These are phyloP conservation scores for Lepus townsendii DNA, from an alignment of 2,797 vertebrate species.

Conservation along the genomic window DNA sequence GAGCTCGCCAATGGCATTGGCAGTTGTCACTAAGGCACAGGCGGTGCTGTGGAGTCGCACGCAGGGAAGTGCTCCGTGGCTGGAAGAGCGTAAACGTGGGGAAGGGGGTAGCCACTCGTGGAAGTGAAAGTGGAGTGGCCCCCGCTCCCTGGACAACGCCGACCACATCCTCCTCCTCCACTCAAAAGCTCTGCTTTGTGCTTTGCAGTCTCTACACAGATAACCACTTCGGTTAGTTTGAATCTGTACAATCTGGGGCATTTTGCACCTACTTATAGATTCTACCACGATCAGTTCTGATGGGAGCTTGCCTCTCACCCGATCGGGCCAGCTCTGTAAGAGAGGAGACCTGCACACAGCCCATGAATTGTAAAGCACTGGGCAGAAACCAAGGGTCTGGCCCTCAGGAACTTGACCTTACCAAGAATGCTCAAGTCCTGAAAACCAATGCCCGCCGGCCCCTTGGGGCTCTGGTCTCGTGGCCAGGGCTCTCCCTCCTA, in stretches of 20 bases:
- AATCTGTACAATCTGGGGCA: background rate
- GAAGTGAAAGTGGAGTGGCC: background rate
- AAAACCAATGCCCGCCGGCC: background rate
- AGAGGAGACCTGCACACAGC: background rate
- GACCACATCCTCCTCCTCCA: fast-evolving
- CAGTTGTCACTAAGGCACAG: background rate
- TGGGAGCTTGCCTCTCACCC: background rate
- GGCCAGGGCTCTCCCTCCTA: background rate
- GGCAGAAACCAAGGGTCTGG: background rate
- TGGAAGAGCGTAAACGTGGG: fast-evolving
- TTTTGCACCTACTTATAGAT: background rate
- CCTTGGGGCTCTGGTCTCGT: too few species aligned
- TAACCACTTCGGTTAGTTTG: background rate
- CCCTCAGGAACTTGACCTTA: background rate
- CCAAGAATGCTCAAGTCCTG: background rate
- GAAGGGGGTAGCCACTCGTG: too few species aligned
- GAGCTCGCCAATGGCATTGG: background rate
- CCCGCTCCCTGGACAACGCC: fast-evolving
- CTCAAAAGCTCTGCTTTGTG: background rate
- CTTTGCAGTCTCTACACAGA: fast-evolving
- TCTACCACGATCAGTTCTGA: background rate
- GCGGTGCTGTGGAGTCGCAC: background rate
- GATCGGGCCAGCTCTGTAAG: too few species aligned
- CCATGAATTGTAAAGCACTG: background rate
- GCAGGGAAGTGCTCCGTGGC: fast-evolving